Base-by-base conservation (phyloP, 2,888 invertebrate genomes). In the Octodonta nipae region DNA sequence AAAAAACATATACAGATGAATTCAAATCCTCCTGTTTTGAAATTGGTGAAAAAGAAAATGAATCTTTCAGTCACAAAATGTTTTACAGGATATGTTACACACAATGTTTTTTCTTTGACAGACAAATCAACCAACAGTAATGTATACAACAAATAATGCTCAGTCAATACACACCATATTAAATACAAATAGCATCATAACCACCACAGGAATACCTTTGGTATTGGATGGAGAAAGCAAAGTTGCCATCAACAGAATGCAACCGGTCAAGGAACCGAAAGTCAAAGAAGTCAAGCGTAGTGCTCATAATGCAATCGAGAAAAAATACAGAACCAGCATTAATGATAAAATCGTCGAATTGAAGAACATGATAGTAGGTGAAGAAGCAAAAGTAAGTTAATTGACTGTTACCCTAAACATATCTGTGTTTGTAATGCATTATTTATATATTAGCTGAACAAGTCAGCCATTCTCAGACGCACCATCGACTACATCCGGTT, bases 291-390 rank as follows among this genome's bases (percentile, higher is more conserved):
- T 84, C 0, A 87, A 87, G 54, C 68, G 81, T 28, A 86, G 84
- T 58, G 85, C 95, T 1, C 98, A 99, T 61, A 99, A 99, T 72
- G 93, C 96, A 13, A 99, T 99, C 44, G 98, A 99, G 58, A 76
- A 96, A 44, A 76, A 96, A 37, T 99, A 99, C 59, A 72, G 98
- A 41, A 91, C 95, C 29, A 95, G 95, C 47, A 99, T 99, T 47
- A 99, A 99, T 67, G 96, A 98, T 63, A 87, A 91, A 61, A 98
- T 99, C 48, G 73, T 84, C 17, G 96, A 98, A 61, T 65, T 99
- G 24, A 96, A 96, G 63, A 88, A 91, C 61, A 83, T 98, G 56
- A 78, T 98, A 33, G 91, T 87, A 35, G 93, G 95, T 4, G 78
- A 81, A 41, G 83, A 89, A 40, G 87, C 89, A 1, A 92, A 92